Evolutionary conservation across 1,140 invertebrate genomes (phyloP), one percentile per base, ranked within the genome.

Genomic region (Subanguina moxae): DNA sequence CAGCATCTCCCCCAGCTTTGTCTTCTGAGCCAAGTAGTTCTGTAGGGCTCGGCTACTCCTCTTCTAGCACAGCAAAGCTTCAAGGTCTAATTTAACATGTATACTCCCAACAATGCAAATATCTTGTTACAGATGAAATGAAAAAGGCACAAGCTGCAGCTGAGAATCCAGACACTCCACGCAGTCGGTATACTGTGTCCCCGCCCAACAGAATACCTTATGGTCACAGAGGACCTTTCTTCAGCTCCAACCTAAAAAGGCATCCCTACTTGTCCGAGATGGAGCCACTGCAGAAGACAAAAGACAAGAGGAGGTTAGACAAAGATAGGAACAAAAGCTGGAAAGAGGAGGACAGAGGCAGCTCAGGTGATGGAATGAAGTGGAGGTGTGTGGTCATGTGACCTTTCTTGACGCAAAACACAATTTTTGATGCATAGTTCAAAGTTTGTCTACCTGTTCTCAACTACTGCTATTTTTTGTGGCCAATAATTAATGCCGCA

Each of bases 261-360:
- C n/a, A 25, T 21, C 48, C 48, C 48, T 19, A 52, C 48, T 52
- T 52, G 48, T 19, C 48, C 3, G 32, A 38, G 11, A 38, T 38
- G 11, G 32, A 38, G 32, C 48, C 48, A 52, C 48, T 52, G 3
- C 48, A 52, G 48, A 21, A 19, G 17, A 52, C 48, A 52, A 52
- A 52, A 25, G 48, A 52, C 8, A 52, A 15, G 48, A 52, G 23
- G 23, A 52, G 48, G 48, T 52, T 52, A 21, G 48, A 25, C n/a
- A 52, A 52, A 25, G 48, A 52, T 1, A 52, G 48, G 23, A 52
- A 52, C 48, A 19, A 25, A 21, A 25, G 48, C 48, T 21, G 48
- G n/a, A 52, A 52, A 52, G 48, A 52, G 15, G 48, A 52, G n/a
- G 48, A 52, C n/a, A 52, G 48, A 25, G n/a, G 48, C n/a, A 52